Percentiles rank a stretch among this genome's conserved stretches.
Conservation (phyloP, 2,113 vertebrate species). For the Varanus salvator region DNA sequence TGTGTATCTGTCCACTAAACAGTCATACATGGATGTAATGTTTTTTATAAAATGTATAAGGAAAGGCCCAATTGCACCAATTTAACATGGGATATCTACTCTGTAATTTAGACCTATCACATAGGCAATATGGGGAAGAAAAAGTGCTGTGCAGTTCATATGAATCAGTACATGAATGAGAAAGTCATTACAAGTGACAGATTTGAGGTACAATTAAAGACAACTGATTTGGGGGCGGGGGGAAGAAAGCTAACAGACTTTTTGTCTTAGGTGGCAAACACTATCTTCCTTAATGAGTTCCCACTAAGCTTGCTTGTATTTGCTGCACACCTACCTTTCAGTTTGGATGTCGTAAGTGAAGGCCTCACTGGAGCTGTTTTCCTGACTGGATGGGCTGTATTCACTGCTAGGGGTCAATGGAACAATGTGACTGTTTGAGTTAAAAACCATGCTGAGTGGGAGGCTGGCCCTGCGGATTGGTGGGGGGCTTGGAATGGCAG, state of each 20-base stretch:
- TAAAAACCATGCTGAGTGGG: slow-evolving; percentile 72
- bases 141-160: neutral
- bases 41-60: neutral
- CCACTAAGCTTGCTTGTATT: neutral
- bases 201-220: neutral
- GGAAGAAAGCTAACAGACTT: neutral
- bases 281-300: neutral
- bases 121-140: neutral
- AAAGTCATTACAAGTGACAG: neutral
- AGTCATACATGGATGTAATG: neutral
- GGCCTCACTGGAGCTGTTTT: slow-evolving; percentile 53
- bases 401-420: slow-evolving; percentile 72
- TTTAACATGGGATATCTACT: neutral
- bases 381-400: slow-evolving; percentile 62
- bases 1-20: neutral
- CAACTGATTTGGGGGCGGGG: neutral
- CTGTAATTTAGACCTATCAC: neutral
- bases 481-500: slow-evolving; percentile 87
- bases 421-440: slow-evolving; percentile 50
- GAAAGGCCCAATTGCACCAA: neutral
- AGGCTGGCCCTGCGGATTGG: slow-evolving; percentile 86
- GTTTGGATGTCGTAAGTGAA: slow-evolving; percentile 69
- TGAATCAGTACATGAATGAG: neutral
- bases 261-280: neutral
- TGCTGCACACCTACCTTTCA: slow-evolving; percentile 74